Conservation (phyloP, 2,113 vertebrate species). For the Uropsilus gracilis region DNA sequence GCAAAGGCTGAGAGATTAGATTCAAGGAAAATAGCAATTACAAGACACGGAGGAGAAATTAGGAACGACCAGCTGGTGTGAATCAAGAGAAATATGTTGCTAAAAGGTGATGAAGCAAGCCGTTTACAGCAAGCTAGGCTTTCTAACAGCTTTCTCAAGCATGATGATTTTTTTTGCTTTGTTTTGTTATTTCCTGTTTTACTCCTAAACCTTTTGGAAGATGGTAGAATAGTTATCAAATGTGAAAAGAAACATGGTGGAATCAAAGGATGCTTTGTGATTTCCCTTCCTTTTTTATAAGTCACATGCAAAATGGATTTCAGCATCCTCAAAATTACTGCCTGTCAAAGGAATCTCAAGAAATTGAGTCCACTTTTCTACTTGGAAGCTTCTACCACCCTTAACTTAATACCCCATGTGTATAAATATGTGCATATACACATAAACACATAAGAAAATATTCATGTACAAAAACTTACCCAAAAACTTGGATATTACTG, state of each 20-base stretch:
- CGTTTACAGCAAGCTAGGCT: slow-evolving; percentile 66
- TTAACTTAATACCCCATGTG: neutral
- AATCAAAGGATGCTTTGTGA: slow-evolving; percentile 59
- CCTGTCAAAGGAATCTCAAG: slow-evolving; percentile 52
- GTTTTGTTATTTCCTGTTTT: slow-evolving; percentile 61
- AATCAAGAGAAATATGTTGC: slow-evolving; percentile 70
- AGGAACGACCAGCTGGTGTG: slow-evolving; percentile 69
- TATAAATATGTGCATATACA: neutral
- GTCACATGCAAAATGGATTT: slow-evolving; percentile 57
- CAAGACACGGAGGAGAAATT: slow-evolving; percentile 72
- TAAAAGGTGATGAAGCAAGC: slow-evolving; percentile 55
- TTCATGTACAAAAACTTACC: neutral
- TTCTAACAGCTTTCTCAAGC: slow-evolving; percentile 65
- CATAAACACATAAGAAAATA: neutral
- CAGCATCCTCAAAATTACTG: slow-evolving; percentile 17
- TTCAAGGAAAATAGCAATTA: slow-evolving; percentile 74
- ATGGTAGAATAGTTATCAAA: slow-evolving; percentile 59
- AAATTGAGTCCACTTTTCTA: slow-evolving; percentile 52
- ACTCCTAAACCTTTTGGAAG: slow-evolving; percentile 45
- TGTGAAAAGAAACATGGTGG: slow-evolving; percentile 4
- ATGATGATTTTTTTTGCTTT: neutral
- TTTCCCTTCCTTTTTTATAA: slow-evolving; percentile 51
- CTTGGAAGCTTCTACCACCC: slow-evolving; percentile 18
- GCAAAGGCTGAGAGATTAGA: slow-evolving; percentile 43
- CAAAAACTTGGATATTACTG: too few relatives aligned